A percentile compares a stretch with the other conserved stretches of the same genome.
Conservation (phyloP, 2,113 vertebrate genomes). For the Trogon melanurus region DNA sequence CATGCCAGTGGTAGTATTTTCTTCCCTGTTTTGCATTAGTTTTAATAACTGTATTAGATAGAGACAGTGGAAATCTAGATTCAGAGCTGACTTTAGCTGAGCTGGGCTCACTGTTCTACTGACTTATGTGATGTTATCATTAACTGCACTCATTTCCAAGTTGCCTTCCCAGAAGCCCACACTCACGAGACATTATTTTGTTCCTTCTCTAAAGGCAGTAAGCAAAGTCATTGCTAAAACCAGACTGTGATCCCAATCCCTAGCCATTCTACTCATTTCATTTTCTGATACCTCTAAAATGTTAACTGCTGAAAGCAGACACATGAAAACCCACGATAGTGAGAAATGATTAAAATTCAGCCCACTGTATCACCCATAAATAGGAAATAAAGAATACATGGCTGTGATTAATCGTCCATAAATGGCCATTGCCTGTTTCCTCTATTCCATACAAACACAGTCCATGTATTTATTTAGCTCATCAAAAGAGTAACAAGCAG, state of each 20-base stretch:
- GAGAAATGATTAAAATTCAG: constrained; percentile 66
- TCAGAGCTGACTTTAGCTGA: background rate
- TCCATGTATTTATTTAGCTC: background rate
- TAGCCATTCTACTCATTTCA: background rate
- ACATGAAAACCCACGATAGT: background rate
- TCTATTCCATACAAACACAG: background rate
- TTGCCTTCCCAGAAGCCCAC: background rate
- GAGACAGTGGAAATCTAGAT: background rate
- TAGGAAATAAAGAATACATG: constrained; percentile 61
- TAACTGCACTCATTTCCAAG: background rate
- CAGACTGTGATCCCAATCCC: background rate
- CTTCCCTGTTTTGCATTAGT: background rate
- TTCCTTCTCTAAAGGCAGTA: background rate
- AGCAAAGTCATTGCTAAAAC: background rate
- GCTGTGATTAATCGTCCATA: constrained; percentile 56
- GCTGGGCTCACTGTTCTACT: background rate
- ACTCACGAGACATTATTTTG: background rate
- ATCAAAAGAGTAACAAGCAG: background rate
- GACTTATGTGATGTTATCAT: background rate
- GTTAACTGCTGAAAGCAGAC: constrained; percentile 48
- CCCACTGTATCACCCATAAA: constrained; percentile 42
- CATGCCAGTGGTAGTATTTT: fast-evolving
- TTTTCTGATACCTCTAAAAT: background rate
- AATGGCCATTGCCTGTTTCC: constrained; percentile 28
- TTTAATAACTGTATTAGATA: background rate